These are phyloP conservation scores for Sesia bembeciformis DNA, from an alignment of 2,888 invertebrate genomes.

Conservation along the genomic window DNA sequence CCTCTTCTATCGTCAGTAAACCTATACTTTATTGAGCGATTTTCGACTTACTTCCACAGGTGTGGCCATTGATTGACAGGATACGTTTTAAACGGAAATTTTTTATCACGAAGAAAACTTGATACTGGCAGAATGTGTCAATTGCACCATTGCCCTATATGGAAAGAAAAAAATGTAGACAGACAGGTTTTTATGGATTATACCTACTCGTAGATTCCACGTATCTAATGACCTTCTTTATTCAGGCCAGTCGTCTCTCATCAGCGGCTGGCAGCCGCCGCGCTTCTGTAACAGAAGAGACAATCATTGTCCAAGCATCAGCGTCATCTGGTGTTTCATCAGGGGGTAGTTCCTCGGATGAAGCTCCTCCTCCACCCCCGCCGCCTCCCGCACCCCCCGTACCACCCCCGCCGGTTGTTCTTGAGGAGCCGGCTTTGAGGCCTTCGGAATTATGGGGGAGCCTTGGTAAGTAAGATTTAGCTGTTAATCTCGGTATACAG, in stretches of 20 bases:
- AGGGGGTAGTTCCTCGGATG: slow-evolving; percentile 57
- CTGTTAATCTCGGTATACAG: not conserved
- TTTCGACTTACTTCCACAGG: too few relatives aligned
- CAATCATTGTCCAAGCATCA: slow-evolving; percentile 28
- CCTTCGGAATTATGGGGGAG: slow-evolving; percentile 77
- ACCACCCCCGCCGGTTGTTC: slow-evolving; percentile 62
- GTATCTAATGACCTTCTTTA: too few relatives aligned
- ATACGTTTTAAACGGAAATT: too few relatives aligned
- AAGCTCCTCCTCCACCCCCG: slow-evolving; percentile 82
- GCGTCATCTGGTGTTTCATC: slow-evolving; percentile 59
- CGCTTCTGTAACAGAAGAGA: slow-evolving; percentile 52
- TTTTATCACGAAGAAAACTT: too few relatives aligned
- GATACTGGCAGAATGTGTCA: too few relatives aligned
- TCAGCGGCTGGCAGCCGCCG: slow-evolving; percentile 63
- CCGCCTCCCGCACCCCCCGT: slow-evolving; percentile 75
- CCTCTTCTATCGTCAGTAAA: too few relatives aligned
- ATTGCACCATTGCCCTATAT: too few relatives aligned
- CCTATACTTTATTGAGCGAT: too few relatives aligned
- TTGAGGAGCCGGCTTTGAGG: slow-evolving; percentile 79
- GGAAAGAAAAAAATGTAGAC: too few relatives aligned
- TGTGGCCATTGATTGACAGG: too few relatives aligned
- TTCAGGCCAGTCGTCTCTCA: slow-evolving; percentile 57
- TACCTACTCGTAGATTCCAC: too few relatives aligned
- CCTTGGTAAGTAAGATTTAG: slow-evolving; percentile 35
- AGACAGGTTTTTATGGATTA: too few relatives aligned